phyloP scores from a whole-genome alignment of 2,888 invertebrate genomes.

The Nineta flava region DNA sequence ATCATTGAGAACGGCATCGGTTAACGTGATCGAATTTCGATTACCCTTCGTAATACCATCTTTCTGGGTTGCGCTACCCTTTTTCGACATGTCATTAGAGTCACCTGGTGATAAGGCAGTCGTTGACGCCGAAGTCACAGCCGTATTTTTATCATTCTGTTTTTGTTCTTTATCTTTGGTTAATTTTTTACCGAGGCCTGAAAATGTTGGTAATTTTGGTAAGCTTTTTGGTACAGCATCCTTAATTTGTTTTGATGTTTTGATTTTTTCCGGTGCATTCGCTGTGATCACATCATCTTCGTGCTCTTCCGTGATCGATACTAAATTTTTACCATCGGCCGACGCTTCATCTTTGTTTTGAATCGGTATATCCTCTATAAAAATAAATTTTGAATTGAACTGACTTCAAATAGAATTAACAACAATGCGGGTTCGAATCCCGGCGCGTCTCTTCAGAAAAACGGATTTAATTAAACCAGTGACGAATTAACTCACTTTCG shows the following conservation, averaged over 20 bases:
- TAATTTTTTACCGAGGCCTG: slow-evolving; percentile 46
- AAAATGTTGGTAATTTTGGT: slow-evolving; percentile 42
- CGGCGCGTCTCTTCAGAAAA: no score
- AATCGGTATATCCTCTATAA: slow-evolving; percentile 74
- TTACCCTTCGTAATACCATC: slow-evolving; percentile 19
- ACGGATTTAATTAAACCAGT: no score
- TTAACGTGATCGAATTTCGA: slow-evolving; percentile 23
- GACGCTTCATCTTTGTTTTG: slow-evolving; percentile 48
- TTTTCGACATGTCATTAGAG: slow-evolving; percentile 24
- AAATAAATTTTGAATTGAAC: background rate
- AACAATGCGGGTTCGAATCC: no score
- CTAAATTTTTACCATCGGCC: slow-evolving; percentile 37
- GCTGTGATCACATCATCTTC: slow-evolving; percentile 27
- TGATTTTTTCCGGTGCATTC: slow-evolving; percentile 33
- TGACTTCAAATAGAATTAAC: no score
- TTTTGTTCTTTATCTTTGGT: slow-evolving; percentile 30
- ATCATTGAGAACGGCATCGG: slow-evolving; percentile 29
- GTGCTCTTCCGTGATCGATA: slow-evolving; percentile 53
- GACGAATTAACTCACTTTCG: no score
- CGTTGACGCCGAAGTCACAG: no score
- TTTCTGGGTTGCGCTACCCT: slow-evolving; percentile 26
- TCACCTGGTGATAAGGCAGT: slow-evolving; percentile 9
- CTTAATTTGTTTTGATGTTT: slow-evolving; percentile 20
- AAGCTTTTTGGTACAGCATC: slow-evolving; percentile 23
- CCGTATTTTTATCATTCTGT: slow-evolving; percentile 8